Conservation (phyloP, 2,888 invertebrate species). For the Eudasyphora cyanicolor region DNA sequence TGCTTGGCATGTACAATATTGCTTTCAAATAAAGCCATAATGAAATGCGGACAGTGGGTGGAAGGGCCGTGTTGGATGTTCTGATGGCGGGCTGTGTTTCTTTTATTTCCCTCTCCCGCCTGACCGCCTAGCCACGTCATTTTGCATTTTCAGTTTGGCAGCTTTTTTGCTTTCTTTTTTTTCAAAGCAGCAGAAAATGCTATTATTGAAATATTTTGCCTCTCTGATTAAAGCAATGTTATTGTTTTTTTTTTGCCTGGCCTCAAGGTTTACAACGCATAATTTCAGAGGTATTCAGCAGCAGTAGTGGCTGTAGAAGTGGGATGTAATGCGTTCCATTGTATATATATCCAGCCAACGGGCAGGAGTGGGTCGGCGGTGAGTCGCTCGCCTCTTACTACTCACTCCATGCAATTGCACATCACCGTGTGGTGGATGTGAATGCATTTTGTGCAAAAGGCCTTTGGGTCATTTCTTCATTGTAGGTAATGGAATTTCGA, state of each 20-base stretch:
- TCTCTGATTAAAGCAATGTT: constrained; percentile 40
- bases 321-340: neutral
- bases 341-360: neutral
- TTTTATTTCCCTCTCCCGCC: no score
- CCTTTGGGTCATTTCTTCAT: neutral
- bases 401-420: neutral
- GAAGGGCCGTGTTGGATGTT: neutral
- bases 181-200: constrained; percentile 2
- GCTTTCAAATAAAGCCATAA: neutral
- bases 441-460: neutral
- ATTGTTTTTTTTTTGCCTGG: neutral
- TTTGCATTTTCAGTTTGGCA: neutral
- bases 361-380: neutral
- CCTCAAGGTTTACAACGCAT: constrained; percentile 21
- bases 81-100: neutral
- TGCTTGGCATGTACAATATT: neutral
- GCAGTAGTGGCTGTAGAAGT: no score
- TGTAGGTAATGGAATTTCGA: constrained; percentile 11
- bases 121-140: neutral
- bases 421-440: neutral
- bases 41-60: neutral
- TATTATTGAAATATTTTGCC: constrained; percentile 53
- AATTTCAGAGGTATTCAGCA: neutral
- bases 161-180: neutral
- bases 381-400: neutral